A percentile compares a stretch with the other conserved stretches of the same genome.
Conservation (phyloP, 2,797 vertebrate species). For the Pygocentrus nattereri region DNA sequence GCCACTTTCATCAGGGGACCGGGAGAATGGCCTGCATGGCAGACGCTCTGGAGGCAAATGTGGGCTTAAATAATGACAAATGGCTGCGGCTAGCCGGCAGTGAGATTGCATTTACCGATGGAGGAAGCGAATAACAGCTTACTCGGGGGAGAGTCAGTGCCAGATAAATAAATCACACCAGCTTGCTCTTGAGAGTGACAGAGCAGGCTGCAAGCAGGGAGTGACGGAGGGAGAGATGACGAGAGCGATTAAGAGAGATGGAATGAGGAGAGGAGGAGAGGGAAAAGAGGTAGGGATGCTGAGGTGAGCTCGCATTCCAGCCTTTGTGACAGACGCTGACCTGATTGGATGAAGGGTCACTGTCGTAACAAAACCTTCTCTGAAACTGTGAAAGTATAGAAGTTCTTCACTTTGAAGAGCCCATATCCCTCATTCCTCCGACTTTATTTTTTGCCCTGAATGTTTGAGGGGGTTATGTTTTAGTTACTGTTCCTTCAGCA, state of each 20-base stretch:
- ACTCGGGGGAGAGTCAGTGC: constrained; percentile 69
- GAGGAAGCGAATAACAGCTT: constrained; percentile 73
- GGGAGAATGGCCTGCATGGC: constrained; percentile 66
- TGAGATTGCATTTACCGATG: constrained; percentile 79
- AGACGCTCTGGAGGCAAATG: constrained; percentile 69
- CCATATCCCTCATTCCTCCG: too few relatives aligned
- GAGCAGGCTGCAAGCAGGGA: constrained; percentile 43
- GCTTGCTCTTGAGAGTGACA: constrained; percentile 63
- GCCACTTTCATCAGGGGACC: constrained; percentile 61
- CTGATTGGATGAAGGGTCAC: not conserved
- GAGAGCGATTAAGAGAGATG: constrained; percentile 37
- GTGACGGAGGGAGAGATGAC: constrained; percentile 43
- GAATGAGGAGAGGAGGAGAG: constrained; percentile 8
- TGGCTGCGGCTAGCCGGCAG: constrained; percentile 67
- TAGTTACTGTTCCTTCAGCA: too few relatives aligned
- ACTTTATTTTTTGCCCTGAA: too few relatives aligned
- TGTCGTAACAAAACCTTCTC: not conserved
- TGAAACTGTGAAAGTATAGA: too few relatives aligned
- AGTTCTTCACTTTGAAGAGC: too few relatives aligned
- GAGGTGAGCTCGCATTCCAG: not conserved
- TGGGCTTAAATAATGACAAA: constrained; percentile 81
- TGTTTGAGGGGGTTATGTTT: too few relatives aligned
- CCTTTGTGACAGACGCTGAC: not conserved
- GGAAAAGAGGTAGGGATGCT: constrained; percentile 19
- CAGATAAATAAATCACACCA: constrained; percentile 76